Percentiles rank a stretch among this genome's conserved stretches.
These are phyloP conservation scores for Pycnonotus jocosus DNA, from an alignment of 2,113 vertebrate species.

Conservation along the genomic window DNA sequence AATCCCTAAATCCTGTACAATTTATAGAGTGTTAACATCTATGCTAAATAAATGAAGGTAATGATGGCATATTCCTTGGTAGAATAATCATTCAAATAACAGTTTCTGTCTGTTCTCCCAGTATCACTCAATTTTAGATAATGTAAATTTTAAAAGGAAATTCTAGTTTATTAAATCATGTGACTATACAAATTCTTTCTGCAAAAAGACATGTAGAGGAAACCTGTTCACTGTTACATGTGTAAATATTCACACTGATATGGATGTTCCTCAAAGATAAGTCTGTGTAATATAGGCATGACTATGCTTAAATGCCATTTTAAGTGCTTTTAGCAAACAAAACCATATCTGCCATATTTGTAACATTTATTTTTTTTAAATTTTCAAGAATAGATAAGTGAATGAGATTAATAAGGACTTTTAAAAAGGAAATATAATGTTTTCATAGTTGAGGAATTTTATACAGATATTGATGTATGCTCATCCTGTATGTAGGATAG, in stretches of 20 bases:
- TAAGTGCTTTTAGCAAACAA: background rate
- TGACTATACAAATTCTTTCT: background rate
- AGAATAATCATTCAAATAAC: background rate
- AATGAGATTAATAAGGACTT: background rate
- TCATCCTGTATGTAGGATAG: background rate
- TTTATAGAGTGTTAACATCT: background rate
- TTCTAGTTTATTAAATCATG: background rate
- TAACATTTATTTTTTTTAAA: background rate
- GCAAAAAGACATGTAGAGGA: background rate
- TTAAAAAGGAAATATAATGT: background rate
- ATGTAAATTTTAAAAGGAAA: background rate
- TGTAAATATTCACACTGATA: background rate
- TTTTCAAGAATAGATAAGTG: background rate
- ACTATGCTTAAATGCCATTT: background rate
- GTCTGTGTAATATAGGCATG: background rate
- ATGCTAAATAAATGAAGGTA: background rate
- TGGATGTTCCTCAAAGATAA: background rate
- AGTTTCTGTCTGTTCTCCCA: background rate
- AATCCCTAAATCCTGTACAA: background rate
- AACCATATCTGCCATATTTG: background rate
- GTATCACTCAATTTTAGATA: background rate
- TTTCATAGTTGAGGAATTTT: background rate
- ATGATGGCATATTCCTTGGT: background rate
- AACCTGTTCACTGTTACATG: background rate
- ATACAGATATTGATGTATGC: background rate